phyloP scores from a whole-genome alignment of 2,888 invertebrate species.

The Agonopterix alstromeriana region DNA sequence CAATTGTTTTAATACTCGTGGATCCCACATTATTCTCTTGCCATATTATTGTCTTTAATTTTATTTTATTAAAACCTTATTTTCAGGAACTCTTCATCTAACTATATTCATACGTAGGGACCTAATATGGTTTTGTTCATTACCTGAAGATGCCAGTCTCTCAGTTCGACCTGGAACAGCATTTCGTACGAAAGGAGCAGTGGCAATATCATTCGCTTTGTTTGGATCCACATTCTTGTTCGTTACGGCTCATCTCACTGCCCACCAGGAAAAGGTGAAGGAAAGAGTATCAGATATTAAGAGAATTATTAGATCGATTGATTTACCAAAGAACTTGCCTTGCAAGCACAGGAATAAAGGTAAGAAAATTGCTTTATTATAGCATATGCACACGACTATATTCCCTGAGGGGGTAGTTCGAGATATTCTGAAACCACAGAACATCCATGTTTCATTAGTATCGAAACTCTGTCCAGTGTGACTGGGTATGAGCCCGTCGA shows the following conservation, averaged over 20 bases:
- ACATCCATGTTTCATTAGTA: too few species aligned
- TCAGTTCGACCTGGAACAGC: slow-evolving; percentile 94
- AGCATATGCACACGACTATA: too few species aligned
- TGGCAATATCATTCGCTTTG: slow-evolving; percentile 93
- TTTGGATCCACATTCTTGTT: slow-evolving; percentile 98
- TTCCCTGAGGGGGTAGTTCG: too few species aligned
- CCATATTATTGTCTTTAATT: too few species aligned
- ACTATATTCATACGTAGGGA: slow-evolving; percentile 93
- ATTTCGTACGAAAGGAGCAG: slow-evolving; percentile 95
- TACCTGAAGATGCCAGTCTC: slow-evolving; percentile 91
- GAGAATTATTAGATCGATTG: slow-evolving; percentile 87
- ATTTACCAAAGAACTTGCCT: slow-evolving; percentile 88
- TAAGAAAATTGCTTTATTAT: slow-evolving; percentile 29
- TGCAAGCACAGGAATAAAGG: slow-evolving; percentile 85
- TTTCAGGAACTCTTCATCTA: slow-evolving; percentile 88
- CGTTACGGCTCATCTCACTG: slow-evolving; percentile 96
- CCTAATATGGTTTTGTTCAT: slow-evolving; percentile 96
- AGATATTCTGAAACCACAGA: too few species aligned
- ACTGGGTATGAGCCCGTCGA: too few species aligned
- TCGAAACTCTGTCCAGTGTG: too few species aligned
- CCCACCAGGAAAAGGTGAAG: slow-evolving; percentile 92
- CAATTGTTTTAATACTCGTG: too few species aligned
- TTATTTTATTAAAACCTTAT: background rate
- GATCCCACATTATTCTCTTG: too few species aligned
- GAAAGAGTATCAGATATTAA: slow-evolving; percentile 91